These are phyloP conservation scores for Drosophila melanica DNA, from an alignment of 1,140 invertebrate species.

Conservation along the genomic window DNA sequence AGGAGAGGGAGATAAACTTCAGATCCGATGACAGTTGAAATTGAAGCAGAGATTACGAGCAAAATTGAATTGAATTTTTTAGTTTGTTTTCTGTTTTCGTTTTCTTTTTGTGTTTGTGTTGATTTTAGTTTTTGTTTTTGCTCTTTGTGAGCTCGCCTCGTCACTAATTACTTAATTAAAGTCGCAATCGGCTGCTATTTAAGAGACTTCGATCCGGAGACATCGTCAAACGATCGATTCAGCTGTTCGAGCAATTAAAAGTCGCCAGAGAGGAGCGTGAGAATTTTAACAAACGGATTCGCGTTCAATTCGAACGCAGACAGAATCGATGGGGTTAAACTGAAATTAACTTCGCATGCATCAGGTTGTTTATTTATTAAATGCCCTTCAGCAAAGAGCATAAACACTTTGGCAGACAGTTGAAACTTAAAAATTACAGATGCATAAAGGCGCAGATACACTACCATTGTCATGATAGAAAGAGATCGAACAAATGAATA, in stretches of 20 bases:
- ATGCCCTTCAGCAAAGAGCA: neutral
- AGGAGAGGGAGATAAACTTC: constrained; percentile 38
- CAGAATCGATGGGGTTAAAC: constrained; percentile 31
- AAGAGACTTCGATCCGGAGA: neutral
- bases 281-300: constrained; percentile 67
- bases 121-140: neutral
- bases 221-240: constrained; percentile 23
- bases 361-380: constrained; percentile 31
- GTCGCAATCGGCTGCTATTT: constrained; percentile 23
- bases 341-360: constrained; percentile 34
- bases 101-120: neutral
- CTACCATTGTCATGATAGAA: no score
- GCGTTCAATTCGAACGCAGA: neutral
- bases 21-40: constrained; percentile 77
- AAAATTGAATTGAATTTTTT: constrained; percentile 73
- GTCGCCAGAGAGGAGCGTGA: constrained; percentile 74
- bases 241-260: constrained; percentile 66
- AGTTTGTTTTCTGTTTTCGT: constrained; percentile 6
- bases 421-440: no score
- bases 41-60: constrained; percentile 75
- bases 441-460: no score
- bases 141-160: constrained; percentile 11
- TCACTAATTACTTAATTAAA: constrained; percentile 80
- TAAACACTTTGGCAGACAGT: neutral
- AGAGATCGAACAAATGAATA: no score